phyloP scores from a whole-genome alignment of 1,140 invertebrate species.

The Magallana gigas region DNA sequence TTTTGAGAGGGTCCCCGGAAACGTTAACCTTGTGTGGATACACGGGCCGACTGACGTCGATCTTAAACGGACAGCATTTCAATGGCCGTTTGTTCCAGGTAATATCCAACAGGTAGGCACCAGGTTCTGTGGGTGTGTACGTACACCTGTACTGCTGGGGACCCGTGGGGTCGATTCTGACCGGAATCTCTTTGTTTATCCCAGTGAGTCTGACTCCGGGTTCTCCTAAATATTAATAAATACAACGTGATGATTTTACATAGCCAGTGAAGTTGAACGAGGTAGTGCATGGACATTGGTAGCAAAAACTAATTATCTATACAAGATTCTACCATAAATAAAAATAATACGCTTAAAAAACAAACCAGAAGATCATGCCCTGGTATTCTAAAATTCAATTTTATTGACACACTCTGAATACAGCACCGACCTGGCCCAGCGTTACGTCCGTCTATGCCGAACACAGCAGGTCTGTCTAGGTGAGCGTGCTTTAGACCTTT shows the following conservation, averaged over 20 bases:
- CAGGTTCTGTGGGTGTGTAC: slow-evolving; percentile 83
- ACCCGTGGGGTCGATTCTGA: slow-evolving; percentile 81
- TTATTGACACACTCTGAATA: background rate
- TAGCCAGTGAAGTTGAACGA: no score
- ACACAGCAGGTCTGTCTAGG: slow-evolving; percentile 92
- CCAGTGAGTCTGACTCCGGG: slow-evolving; percentile 87
- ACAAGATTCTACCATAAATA: no score
- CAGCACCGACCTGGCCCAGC: slow-evolving; percentile 73
- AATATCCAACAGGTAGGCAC: slow-evolving; percentile 89
- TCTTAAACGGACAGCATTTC: slow-evolving; percentile 94
- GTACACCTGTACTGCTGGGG: slow-evolving; percentile 90
- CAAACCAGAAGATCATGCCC: background rate
- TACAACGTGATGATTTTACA: no score
- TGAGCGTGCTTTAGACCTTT: slow-evolving; percentile 92
- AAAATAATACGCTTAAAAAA: background rate
- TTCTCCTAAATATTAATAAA: slow-evolving; percentile 80
- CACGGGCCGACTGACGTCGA: slow-evolving; percentile 88
- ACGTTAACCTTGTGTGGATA: slow-evolving; percentile 90
- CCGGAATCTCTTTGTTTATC: slow-evolving; percentile 82
- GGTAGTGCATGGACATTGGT: no score
- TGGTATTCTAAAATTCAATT: background rate
- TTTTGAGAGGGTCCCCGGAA: slow-evolving; percentile 92
- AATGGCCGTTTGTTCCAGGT: slow-evolving; percentile 93
- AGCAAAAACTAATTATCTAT: no score
- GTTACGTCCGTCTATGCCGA: slow-evolving; percentile 97